These are phyloP conservation scores for Propithecus deckenii DNA, from an alignment of 2,797 vertebrate genomes.

Conservation along the genomic window DNA sequence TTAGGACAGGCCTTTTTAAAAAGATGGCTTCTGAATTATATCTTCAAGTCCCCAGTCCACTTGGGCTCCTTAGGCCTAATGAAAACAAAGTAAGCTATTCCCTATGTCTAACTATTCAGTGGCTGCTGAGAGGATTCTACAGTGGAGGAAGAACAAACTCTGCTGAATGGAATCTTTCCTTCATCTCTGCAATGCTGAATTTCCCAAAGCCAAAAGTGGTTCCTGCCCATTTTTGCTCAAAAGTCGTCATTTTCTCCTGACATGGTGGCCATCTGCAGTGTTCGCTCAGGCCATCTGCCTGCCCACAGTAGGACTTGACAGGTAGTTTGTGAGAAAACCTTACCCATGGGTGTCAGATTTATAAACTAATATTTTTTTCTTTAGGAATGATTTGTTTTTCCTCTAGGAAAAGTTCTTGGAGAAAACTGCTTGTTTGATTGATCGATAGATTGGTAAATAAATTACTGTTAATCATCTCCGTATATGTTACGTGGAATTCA, in stretches of 20 bases:
- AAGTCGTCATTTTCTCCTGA: neutral
- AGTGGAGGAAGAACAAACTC: neutral
- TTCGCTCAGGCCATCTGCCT: neutral
- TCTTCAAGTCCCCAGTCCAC: neutral
- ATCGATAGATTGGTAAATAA: neutral
- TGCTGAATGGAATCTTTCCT: conserved; percentile 10
- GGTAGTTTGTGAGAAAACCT: neutral
- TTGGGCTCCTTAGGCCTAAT: neutral
- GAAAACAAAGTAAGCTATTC: conserved; percentile 28
- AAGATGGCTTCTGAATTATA: conserved; percentile 2
- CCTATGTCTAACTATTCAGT: neutral
- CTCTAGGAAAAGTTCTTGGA: conserved; percentile 12
- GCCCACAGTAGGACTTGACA: neutral
- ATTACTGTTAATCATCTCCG: conserved; percentile 46
- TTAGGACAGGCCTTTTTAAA: conserved; percentile 19
- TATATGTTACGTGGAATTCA: conserved; percentile 43
- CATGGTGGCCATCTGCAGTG: neutral
- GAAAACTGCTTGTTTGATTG: neutral
- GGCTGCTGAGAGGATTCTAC: neutral
- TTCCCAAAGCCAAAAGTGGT: conserved; percentile 6
- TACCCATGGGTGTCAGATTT: neutral
- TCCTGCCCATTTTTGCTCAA: conserved; percentile 19
- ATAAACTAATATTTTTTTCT: neutral
- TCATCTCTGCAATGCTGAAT: neutral
- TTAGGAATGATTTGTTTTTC: neutral